A percentile compares a stretch with the other conserved stretches of the same genome.
Evolutionary conservation across 2,797 vertebrate species (phyloP).

Genomic region (Hippocampus kuda): DNA sequence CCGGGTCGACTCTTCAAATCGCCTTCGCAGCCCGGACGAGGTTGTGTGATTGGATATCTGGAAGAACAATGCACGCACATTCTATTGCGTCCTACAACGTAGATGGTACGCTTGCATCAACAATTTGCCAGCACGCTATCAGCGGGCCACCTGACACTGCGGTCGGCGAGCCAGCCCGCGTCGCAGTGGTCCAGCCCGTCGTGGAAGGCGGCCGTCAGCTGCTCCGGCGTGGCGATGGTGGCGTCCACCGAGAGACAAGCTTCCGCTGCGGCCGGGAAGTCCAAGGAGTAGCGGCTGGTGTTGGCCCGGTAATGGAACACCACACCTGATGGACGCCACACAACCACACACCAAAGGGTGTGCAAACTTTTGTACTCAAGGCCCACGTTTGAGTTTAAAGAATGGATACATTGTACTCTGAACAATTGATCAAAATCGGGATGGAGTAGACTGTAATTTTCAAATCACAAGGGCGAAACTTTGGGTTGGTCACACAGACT

Average conservation of each 20-base stretch:
- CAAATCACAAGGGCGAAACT: too few relatives aligned
- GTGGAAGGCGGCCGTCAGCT: conserved; percentile 79
- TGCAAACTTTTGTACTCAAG: background rate
- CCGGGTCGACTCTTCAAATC: conserved; percentile 76
- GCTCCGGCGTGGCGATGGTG: conserved; percentile 74
- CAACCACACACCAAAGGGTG: background rate
- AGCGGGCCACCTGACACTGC: conserved; percentile 70
- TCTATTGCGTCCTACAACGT: background rate
- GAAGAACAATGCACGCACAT: too few relatives aligned
- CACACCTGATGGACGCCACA: conserved; percentile 67
- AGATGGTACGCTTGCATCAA: background rate
- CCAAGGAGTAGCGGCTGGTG: conserved; percentile 75
- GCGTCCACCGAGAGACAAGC: conserved; percentile 69
- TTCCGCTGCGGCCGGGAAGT: conserved; percentile 67
- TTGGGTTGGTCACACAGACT: conserved; percentile 32
- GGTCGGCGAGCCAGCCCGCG: conserved; percentile 88
- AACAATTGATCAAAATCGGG: too few relatives aligned
- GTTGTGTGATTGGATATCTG: conserved; percentile 82
- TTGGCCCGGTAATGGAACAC: conserved; percentile 86
- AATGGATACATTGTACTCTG: too few relatives aligned
- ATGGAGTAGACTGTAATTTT: too few relatives aligned
- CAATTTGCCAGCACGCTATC: too few relatives aligned
- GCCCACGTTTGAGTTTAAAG: background rate
- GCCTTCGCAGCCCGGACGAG: conserved; percentile 80
- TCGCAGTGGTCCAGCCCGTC: conserved; percentile 92